A percentile compares a stretch with the other conserved stretches of the same genome.
phyloP scores from a whole-genome alignment of 2,113 vertebrate genomes.

The Pipa parva region DNA sequence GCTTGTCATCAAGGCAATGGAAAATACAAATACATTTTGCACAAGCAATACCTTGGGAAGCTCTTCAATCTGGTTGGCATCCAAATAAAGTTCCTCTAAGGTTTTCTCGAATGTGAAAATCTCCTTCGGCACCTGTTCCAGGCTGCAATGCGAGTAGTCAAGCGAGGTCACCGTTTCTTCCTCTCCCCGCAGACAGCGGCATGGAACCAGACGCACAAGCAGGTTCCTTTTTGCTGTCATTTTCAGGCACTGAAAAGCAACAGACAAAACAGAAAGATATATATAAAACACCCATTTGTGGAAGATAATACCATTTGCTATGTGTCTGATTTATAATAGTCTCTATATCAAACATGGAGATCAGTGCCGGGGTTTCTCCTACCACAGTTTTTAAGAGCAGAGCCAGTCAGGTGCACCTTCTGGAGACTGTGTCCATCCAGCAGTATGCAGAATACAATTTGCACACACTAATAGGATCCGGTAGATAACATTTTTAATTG shows the following conservation, averaged over 20 bases:
- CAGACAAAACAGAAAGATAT: not conserved
- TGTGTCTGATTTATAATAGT: too few relatives aligned
- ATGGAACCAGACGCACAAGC: conserved; percentile 93
- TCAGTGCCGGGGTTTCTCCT: too few relatives aligned
- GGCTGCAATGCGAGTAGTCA: conserved; percentile 98
- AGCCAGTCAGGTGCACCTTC: too few relatives aligned
- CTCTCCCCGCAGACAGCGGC: conserved; percentile 93
- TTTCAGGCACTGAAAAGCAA: conserved; percentile 74
- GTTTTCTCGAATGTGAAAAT: conserved; percentile 97
- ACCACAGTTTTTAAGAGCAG: too few relatives aligned
- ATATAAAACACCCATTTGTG: not conserved
- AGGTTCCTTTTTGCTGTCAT: conserved; percentile 94
- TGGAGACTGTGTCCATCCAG: too few relatives aligned
- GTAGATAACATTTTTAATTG: too few relatives aligned
- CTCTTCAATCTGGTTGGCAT: conserved; percentile 99
- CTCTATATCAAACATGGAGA: too few relatives aligned
- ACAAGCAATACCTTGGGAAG: conserved; percentile 85
- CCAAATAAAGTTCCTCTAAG: conserved; percentile 96
- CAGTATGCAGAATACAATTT: too few relatives aligned
- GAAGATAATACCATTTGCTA: too few relatives aligned
- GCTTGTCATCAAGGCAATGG: conserved; percentile 23
- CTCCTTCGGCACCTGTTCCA: conserved; percentile 97
- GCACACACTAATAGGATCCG: too few relatives aligned
- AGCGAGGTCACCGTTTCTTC: conserved; percentile 91
- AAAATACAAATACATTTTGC: conserved; percentile 20